Conservation (phyloP, 2,797 vertebrate genomes). For the Siniperca scherzeri region DNA sequence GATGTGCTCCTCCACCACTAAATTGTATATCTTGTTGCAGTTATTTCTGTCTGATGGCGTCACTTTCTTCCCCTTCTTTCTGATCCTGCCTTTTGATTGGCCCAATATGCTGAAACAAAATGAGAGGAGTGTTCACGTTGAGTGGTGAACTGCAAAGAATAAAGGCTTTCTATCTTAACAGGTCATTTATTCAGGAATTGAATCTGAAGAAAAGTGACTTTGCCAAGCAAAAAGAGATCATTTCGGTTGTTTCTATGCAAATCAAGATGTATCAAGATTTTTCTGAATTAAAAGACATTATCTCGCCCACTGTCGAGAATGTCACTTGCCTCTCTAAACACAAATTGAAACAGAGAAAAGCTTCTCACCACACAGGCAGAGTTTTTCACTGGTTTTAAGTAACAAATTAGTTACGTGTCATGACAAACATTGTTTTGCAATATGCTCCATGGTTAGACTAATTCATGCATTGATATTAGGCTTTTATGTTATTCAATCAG, state of each 20-base stretch:
- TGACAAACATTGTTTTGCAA: background rate
- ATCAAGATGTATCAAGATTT: slow-evolving; percentile 34
- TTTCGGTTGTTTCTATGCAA: slow-evolving; percentile 30
- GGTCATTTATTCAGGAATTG: slow-evolving; percentile 17
- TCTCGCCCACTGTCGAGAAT: slow-evolving; percentile 21
- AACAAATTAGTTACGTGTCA: background rate
- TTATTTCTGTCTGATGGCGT: slow-evolving; percentile 59
- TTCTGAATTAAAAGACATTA: slow-evolving; percentile 23
- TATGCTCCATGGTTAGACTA: background rate
- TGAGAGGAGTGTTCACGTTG: background rate
- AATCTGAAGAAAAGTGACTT: slow-evolving; percentile 7
- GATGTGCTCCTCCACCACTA: slow-evolving; percentile 60
- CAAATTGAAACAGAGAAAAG: slow-evolving; percentile 8
- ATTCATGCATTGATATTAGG: background rate
- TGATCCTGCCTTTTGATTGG: slow-evolving; percentile 43
- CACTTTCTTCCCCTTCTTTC: slow-evolving; percentile 38
- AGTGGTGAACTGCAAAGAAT: background rate
- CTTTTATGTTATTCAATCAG: background rate
- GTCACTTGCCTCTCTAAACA: slow-evolving; percentile 30
- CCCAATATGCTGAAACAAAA: slow-evolving; percentile 17
- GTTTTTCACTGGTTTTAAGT: background rate
- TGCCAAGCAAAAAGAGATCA: background rate
- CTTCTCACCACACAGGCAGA: background rate
- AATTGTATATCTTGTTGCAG: slow-evolving; percentile 56
- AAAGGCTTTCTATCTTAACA: slow-evolving; percentile 2